A percentile compares a stretch with the other conserved stretches of the same genome.
Evolutionary conservation across 1,140 invertebrate species (phyloP).

Genomic region (Tetramorium simillimum): DNA sequence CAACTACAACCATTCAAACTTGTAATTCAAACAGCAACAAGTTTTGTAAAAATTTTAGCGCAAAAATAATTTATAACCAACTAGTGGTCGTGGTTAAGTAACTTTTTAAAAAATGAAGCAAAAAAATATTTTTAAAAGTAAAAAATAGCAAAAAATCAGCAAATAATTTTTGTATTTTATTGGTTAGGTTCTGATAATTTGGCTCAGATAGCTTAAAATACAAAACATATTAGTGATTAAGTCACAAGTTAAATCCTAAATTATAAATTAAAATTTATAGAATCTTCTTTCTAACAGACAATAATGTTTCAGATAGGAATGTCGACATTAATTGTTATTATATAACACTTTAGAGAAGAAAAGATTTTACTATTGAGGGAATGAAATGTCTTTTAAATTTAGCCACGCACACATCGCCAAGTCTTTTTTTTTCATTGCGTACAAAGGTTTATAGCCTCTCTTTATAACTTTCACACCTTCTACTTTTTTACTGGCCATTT

Average conservation of each 20-base stretch:
- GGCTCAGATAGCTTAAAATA: no score
- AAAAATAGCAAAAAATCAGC: no score
- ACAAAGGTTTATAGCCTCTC: conserved; percentile 24
- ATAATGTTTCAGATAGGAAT: background rate
- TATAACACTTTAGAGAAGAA: background rate
- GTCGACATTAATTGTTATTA: background rate
- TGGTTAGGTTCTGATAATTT: no score
- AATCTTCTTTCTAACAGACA: background rate
- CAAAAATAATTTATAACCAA: no score
- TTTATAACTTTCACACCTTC: conserved; percentile 13
- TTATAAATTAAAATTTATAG: background rate
- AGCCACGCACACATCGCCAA: background rate
- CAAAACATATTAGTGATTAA: no score
- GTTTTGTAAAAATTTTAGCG: background rate
- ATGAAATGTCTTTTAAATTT: conserved; percentile 4
- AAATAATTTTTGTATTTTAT: no score
- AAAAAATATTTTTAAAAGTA: no score
- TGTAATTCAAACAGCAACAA: background rate
- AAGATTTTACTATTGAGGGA: conserved; percentile 7
- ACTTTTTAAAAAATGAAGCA: no score
- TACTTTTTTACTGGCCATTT: conserved; percentile 17
- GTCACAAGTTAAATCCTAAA: background rate
- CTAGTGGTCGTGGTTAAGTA: no score
- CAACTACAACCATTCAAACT: background rate
- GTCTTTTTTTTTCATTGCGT: background rate